phyloP scores from a whole-genome alignment of 2,888 invertebrate species.

The Athalia circularis region DNA sequence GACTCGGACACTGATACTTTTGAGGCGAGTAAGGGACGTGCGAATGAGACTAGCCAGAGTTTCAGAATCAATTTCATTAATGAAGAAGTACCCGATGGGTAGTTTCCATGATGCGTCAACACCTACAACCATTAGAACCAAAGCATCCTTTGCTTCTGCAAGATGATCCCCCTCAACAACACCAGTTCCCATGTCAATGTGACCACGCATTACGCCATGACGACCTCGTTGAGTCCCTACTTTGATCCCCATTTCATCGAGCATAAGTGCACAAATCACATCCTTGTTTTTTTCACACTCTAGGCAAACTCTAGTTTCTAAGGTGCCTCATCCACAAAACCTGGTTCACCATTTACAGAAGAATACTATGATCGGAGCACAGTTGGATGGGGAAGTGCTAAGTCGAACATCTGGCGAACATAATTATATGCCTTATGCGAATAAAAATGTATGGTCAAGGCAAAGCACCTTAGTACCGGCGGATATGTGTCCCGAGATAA shows the following conservation, averaged over 20 bases:
- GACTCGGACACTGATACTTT: conserved; percentile 41
- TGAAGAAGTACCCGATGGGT: conserved; percentile 51
- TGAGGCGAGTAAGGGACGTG: conserved; percentile 28
- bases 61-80: conserved; percentile 44
- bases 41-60: conserved; percentile 37
- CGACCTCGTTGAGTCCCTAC: conserved; percentile 44
- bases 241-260: conserved; percentile 53
- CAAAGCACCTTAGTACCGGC: conserved; percentile 43
- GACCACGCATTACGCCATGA: conserved; percentile 50
- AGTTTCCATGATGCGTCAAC: conserved; percentile 50
- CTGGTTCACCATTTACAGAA: conserved; percentile 50
- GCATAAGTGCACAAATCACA: conserved; percentile 48
- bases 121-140: conserved; percentile 46
- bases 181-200: conserved; percentile 52
- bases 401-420: neutral
- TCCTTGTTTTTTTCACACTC: too few species aligned
- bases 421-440: conserved; percentile 9
- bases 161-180: conserved; percentile 37
- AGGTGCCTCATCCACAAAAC: conserved; percentile 49
- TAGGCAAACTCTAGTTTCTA: too few species aligned
- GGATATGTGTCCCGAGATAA: conserved; percentile 46
- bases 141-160: conserved; percentile 48
- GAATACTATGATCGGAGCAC: conserved; percentile 1
- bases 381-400: conserved; percentile 14
- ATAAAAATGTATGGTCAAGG: conserved; percentile 11